Base-by-base conservation (phyloP, 1,140 invertebrate species). In the Augochlora pura region DNA sequence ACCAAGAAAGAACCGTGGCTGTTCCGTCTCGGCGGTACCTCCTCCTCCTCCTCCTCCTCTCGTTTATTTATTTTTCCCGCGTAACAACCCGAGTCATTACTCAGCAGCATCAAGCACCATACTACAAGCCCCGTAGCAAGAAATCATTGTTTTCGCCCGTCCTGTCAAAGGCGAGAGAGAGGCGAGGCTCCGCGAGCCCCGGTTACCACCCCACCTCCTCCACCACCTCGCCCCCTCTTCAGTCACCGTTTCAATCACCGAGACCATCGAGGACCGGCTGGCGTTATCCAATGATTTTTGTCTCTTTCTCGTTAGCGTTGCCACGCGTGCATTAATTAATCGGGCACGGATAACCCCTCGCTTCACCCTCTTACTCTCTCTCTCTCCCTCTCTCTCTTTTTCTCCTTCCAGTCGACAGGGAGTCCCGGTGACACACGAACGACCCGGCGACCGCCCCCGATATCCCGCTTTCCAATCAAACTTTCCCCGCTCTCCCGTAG, bases 301-400 rank as follows among this genome's bases (percentile, higher is more conserved):
- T 80, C 80, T 77, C 77, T 60, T 54, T 77, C 81, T 86, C 73
- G 84, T 86, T 86, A 85, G 80, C 69, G 71, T 82, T 76, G 77
- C 78, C 78, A 86, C 81, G 85, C 81, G 74, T 62, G 85, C 85
- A 82, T 86, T 86, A 86, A 86, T 86, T 86, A 86, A 86, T 86
- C 76, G 70, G 54, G 59, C 14, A 4, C 62, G 79, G 46, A 75
- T 71, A 70, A 62, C 16, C 60, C 72, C 46, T 32, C 68, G 52
- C 12, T 62, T 76, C 6, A 6, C 27, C 46, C 72, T 46, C 42
- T 12, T 10, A 12, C 42, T 46, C 57, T 14, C n/a, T 32, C 57
- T 21, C 64, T n/a, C 23, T 39, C 21, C 27, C 0, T 23, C 39
- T 38, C 57, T 16, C 63, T n/a, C 57, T 18, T 23, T 25, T 38